Conservation (phyloP, 2,888 invertebrate genomes). For the Drosophila subquinaria region DNA sequence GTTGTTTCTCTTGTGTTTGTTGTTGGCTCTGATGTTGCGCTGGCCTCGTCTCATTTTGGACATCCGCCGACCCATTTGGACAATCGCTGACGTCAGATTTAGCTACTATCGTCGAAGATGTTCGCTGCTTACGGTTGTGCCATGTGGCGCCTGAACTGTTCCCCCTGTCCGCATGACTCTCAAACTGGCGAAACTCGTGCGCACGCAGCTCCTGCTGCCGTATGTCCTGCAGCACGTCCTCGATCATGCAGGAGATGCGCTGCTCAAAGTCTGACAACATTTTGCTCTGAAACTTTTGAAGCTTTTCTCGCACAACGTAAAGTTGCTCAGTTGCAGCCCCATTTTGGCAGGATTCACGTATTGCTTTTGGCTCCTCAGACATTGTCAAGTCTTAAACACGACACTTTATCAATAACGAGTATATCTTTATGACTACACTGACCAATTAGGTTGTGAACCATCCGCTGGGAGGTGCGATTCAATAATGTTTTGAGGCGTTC, state of each 20-base stretch:
- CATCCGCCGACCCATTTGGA: slow-evolving; percentile 47
- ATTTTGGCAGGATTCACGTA: slow-evolving; percentile 7
- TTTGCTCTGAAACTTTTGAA: slow-evolving; percentile 74
- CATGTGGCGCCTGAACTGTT: slow-evolving; percentile 47
- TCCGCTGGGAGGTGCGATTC: slow-evolving; percentile 35
- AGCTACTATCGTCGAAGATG: slow-evolving; percentile 2
- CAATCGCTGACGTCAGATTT: slow-evolving; percentile 59
- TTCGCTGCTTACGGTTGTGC: slow-evolving; percentile 64
- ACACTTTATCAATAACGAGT: not conserved
- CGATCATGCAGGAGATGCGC: slow-evolving; percentile 80
- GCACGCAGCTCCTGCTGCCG: slow-evolving; percentile 79
- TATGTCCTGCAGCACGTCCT: slow-evolving; percentile 83
- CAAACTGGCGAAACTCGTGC: slow-evolving; percentile 82
- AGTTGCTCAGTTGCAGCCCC: slow-evolving; percentile 38
- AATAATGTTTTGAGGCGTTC: slow-evolving; percentile 44
- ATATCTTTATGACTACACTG: slow-evolving; percentile 2
- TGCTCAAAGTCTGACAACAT: slow-evolving; percentile 80
- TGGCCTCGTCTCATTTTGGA: slow-evolving; percentile 38
- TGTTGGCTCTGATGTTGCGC: slow-evolving; percentile 30
- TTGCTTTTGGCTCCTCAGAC: slow-evolving; percentile 31
- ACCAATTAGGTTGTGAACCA: slow-evolving; percentile 28
- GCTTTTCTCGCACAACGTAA: slow-evolving; percentile 68
- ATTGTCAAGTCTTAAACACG: slow-evolving; percentile 29
- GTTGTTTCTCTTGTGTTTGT: slow-evolving; percentile 28
- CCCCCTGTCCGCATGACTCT: slow-evolving; percentile 14